Conservation (phyloP, 2,888 invertebrate genomes). For the Liposcelis brunnea region DNA sequence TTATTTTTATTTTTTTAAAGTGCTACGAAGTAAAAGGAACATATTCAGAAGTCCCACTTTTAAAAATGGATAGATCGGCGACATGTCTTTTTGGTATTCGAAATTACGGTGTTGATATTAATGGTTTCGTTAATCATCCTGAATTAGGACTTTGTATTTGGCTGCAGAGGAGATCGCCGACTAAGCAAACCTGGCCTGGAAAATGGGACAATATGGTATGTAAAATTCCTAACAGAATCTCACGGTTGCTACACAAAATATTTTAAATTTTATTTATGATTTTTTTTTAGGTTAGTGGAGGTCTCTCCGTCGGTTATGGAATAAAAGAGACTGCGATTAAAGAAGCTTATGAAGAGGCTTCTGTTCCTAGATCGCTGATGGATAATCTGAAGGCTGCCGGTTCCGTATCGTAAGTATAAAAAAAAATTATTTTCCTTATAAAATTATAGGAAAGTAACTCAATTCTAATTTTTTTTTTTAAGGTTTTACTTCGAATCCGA, state of each 20-base stretch:
- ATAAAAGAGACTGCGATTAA: slow-evolving; percentile 80
- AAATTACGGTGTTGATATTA: slow-evolving; percentile 88
- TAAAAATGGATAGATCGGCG: slow-evolving; percentile 80
- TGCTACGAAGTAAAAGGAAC: slow-evolving; percentile 79
- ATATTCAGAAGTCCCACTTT: slow-evolving; percentile 39
- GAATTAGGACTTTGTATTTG: slow-evolving; percentile 75
- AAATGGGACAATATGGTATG: slow-evolving; percentile 84
- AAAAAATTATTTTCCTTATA: neutral
- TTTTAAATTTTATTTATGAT: neutral
- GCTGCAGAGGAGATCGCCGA: slow-evolving; percentile 79
- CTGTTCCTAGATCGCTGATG: slow-evolving; percentile 62
- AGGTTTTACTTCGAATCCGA: slow-evolving; percentile 86
- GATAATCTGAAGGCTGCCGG: slow-evolving; percentile 60
- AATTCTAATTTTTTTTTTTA: slow-evolving; percentile 21
- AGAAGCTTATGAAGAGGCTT: slow-evolving; percentile 89
- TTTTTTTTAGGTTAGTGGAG: slow-evolving; percentile 54
- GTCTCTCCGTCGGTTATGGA: slow-evolving; percentile 73
- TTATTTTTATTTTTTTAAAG: slow-evolving; percentile 31
- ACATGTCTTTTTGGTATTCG: slow-evolving; percentile 86
- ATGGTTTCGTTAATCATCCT: slow-evolving; percentile 77
- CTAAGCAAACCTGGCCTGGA: slow-evolving; percentile 90
- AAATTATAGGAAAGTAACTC: slow-evolving; percentile 2
- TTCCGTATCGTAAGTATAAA: slow-evolving; percentile 51
- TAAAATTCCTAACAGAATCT: neutral
- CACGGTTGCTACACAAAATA: neutral